Evolutionary conservation across 2,888 invertebrate species (phyloP).

Genomic region (Microdon myrmicae): DNA sequence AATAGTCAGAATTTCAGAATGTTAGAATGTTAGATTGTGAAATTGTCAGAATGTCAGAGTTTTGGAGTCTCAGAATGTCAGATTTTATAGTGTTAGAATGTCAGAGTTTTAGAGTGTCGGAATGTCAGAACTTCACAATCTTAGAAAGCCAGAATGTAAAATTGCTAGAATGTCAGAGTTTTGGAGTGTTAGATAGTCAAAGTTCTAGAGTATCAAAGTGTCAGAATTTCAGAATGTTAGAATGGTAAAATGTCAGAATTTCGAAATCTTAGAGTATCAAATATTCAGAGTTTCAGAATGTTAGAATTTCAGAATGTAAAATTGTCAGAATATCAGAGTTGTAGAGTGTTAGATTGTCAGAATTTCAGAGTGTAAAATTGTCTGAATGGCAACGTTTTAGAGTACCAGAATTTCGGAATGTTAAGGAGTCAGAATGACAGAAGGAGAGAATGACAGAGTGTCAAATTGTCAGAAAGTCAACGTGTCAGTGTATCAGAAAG

Average conservation of each 20-base stretch:
- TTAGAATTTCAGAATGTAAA: neutral
- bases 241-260: neutral
- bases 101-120: neutral
- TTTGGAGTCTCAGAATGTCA: neutral
- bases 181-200: neutral
- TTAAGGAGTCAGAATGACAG: neutral
- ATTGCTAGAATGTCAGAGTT: neutral
- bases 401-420: neutral
- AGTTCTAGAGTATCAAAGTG: neutral
- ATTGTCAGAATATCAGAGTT: neutral
- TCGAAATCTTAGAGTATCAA: neutral
- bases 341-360: neutral
- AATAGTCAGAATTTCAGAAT: neutral
- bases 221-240: neutral
- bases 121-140: neutral
- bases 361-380: too few species aligned
- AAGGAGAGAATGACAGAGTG: neutral
- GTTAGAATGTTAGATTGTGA: neutral
- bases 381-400: neutral
- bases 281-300: neutral
- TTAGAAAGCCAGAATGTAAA: neutral
- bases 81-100: neutral
- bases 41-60: neutral
- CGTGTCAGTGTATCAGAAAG: neutral
- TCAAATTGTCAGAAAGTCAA: too few species aligned